These are phyloP conservation scores for Phthorimaea operculella DNA, from an alignment of 1,140 invertebrate genomes.

Conservation along the genomic window DNA sequence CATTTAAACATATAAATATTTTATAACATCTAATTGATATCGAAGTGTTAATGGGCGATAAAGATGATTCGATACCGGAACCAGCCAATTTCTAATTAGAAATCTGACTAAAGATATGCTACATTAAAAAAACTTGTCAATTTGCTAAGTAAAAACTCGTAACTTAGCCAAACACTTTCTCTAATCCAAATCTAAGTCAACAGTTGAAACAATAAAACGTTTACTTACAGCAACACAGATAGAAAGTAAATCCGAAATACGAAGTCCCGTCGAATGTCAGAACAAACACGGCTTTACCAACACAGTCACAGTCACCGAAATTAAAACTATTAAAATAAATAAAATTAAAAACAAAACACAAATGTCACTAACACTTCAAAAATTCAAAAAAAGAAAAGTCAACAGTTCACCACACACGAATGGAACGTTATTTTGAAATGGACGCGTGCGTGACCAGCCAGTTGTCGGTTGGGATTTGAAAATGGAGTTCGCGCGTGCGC, in stretches of 20 bases:
- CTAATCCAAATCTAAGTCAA: slow-evolving; percentile 34
- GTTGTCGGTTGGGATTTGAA: slow-evolving; percentile 23
- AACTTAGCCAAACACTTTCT: slow-evolving; percentile 33
- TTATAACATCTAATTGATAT: too few species aligned
- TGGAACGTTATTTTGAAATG: slow-evolving; percentile 41
- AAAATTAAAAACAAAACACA: slow-evolving; percentile 22
- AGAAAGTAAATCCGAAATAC: slow-evolving; percentile 65
- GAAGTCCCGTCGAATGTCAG: slow-evolving; percentile 37
- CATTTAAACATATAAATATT: too few species aligned
- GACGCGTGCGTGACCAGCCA: slow-evolving; percentile 31
- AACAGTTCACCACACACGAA: slow-evolving; percentile 19
- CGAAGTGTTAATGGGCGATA: too few species aligned
- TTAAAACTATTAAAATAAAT: slow-evolving; percentile 22
- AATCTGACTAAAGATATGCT: too few species aligned
- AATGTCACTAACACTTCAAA: slow-evolving; percentile 15
- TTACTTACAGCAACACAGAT: slow-evolving; percentile 61
- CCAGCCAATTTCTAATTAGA: too few species aligned
- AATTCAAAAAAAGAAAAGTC: slow-evolving; percentile 24
- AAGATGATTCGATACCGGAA: too few species aligned
- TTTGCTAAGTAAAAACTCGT: too few species aligned
- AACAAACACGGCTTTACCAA: slow-evolving; percentile 47
- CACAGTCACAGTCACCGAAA: slow-evolving; percentile 37
- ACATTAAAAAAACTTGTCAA: too few species aligned
- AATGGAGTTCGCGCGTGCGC: slow-evolving; percentile 48
- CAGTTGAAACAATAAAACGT: slow-evolving; percentile 53